These are phyloP conservation scores for Enteromius mattozi DNA, from an alignment of 2,797 vertebrate genomes.

Conservation along the genomic window DNA sequence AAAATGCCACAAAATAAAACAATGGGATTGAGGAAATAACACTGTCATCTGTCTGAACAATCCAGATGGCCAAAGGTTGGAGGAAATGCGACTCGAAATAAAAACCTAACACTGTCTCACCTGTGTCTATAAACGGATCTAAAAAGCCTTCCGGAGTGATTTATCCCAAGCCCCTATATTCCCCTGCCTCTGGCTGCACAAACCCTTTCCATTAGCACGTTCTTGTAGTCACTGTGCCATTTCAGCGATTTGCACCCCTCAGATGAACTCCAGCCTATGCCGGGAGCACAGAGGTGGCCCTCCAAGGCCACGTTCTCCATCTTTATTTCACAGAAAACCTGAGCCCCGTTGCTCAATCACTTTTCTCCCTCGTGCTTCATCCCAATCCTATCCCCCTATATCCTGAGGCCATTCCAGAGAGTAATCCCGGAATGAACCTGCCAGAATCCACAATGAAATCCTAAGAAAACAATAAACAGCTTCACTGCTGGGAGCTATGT, in stretches of 20 bases:
- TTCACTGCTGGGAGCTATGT: slow-evolving; percentile 63
- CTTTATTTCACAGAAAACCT: slow-evolving; percentile 49
- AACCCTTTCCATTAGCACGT: slow-evolving; percentile 61
- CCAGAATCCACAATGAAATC: slow-evolving; percentile 64
- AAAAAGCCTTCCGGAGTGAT: slow-evolving; percentile 9
- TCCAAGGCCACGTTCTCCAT: slow-evolving; percentile 37
- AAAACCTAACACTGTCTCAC: slow-evolving; percentile 35
- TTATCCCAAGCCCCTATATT: slow-evolving; percentile 27
- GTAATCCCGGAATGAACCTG: slow-evolving; percentile 70
- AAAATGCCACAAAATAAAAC: slow-evolving; percentile 35
- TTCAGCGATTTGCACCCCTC: slow-evolving; percentile 67
- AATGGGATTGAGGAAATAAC: slow-evolving; percentile 16
- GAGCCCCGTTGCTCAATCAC: slow-evolving; percentile 32
- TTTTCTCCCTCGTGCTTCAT: slow-evolving; percentile 60
- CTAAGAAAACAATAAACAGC: slow-evolving; percentile 69
- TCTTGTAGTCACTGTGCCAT: slow-evolving; percentile 61
- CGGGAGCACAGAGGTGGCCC: slow-evolving; percentile 53
- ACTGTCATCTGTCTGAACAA: slow-evolving; percentile 24
- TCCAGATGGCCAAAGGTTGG: slow-evolving; percentile 33
- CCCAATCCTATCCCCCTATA: slow-evolving; percentile 54
- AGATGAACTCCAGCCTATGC: slow-evolving; percentile 40
- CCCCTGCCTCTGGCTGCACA: slow-evolving; percentile 22
- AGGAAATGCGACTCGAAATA: neutral
- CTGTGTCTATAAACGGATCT: slow-evolving; percentile 37
- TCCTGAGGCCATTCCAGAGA: slow-evolving; percentile 66